These are phyloP conservation scores for Glandiceps talaboti DNA, from an alignment of 53 echinoderm and acorn worm species.

Conservation along the genomic window DNA sequence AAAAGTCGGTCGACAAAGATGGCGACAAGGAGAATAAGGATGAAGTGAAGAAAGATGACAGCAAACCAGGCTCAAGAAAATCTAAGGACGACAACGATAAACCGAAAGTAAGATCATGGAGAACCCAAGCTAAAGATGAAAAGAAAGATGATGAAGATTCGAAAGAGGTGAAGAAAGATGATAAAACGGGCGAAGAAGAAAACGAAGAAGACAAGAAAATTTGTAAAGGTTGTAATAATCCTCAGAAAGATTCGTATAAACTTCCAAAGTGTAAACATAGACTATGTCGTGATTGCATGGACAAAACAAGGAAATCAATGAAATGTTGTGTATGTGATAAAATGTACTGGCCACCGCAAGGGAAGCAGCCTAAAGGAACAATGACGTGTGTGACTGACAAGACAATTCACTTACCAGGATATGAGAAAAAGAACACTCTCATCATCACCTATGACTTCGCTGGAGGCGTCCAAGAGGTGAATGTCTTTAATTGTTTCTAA, in stretches of 20 bases:
- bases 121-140: background rate
- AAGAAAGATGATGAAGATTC: background rate
- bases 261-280: background rate
- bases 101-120: background rate
- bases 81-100: background rate
- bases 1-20: no score
- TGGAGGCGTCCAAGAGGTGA: background rate
- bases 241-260: background rate
- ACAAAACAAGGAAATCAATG: background rate
- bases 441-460: background rate
- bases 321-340: background rate
- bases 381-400: background rate
- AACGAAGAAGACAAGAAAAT: background rate
- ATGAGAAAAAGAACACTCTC: background rate
- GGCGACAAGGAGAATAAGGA: no score
- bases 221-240: background rate
- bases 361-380: background rate
- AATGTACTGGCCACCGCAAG: background rate
- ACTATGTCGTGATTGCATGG: background rate
- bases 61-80: background rate
- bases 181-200: background rate
- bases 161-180: background rate
- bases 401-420: background rate
- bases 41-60: background rate
- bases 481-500: no score